Percentiles rank a stretch among this genome's conserved stretches.
Conservation (phyloP, 1,140 invertebrate species). For the Bombyx mori region DNA sequence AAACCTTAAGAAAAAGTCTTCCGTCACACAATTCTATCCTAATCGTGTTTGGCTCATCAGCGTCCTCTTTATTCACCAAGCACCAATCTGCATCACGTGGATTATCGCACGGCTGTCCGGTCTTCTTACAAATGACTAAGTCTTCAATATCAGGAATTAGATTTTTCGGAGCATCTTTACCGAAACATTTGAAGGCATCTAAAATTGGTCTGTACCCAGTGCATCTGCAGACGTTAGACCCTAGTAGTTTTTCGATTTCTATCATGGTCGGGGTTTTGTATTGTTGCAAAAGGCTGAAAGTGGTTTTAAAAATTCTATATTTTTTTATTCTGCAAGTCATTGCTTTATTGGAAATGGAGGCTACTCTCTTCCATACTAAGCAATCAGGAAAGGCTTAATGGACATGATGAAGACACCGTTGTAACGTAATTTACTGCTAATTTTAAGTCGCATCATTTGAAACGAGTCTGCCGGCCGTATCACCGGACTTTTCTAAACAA, state of each 20-base stretch:
- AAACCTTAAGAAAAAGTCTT: conserved; percentile 42
- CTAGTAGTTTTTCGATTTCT: conserved; percentile 78
- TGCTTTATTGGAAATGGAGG: too few species aligned
- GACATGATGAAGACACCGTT: too few species aligned
- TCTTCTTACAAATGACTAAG: conserved; percentile 34
- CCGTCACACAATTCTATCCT: conserved; percentile 22
- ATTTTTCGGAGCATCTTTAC: conserved; percentile 30
- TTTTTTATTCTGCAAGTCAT: conserved; percentile 9
- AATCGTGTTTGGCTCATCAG: conserved; percentile 16
- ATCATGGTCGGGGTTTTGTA: conserved; percentile 69
- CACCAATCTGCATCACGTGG: conserved; percentile 24
- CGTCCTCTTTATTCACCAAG: conserved; percentile 14
- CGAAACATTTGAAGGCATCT: conserved; percentile 81
- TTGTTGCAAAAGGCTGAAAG: conserved; percentile 45
- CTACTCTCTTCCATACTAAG: too few species aligned
- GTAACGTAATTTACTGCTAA: too few species aligned
- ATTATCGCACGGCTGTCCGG: conserved; percentile 36
- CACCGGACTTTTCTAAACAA: too few species aligned
- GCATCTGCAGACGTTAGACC: conserved; percentile 84
- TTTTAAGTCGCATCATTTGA: too few species aligned
- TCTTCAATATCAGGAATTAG: conserved; percentile 42
- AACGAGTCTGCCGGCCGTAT: background rate
- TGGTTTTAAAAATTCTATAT: conserved; percentile 10
- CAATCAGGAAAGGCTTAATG: too few species aligned
- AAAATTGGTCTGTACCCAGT: conserved; percentile 87